Base-by-base conservation (phyloP, 2,797 vertebrate species). In the Pagetopsis macropterus region DNA sequence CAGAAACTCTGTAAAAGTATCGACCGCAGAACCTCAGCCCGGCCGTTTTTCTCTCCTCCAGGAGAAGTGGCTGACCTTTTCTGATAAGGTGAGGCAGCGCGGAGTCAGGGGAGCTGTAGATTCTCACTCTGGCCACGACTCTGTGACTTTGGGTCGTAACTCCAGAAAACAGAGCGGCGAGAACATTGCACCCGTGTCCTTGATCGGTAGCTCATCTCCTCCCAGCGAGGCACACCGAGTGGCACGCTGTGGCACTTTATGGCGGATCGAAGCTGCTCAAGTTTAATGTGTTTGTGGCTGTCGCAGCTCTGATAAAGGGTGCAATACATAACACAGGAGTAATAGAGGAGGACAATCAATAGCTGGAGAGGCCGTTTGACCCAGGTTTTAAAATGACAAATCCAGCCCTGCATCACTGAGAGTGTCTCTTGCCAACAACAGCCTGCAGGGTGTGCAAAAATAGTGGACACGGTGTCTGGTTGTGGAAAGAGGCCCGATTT, bases 291-390 rank as follows among this genome's bases (percentile, higher is more conserved):
- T 92, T 88, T 86, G 88, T 51, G 79, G 86, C 90, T 91, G 91
- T 87, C 82, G 73, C 83, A 15, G 80, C 83, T 74, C 88, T 90
- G 93, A 92, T 84, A 80, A 85, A 92, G 88, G 79, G 87, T 54
- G 88, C 89, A 83, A 87, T 93, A 92, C 92, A 90, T 92, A 91
- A 92, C 82, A 62, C 57, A 51, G 81, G 81, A 81, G 91, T 90
- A 93, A 92, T 91, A 82, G 84, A 86, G 84, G 83, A 77, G 86
- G 92, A 92, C 92, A 88, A 93, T 94, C 92, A 87, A 93, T 93
- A 91, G 82, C 84, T 79, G 78, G 85, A 89, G 86, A 89, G 82
- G 75, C 76, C 78, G 51, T 79, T 92, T 93, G 89, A 93, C 90
- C 92, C 70, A 21, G 55, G 60, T 79, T 92, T 84, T 87, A 88